Conservation (phyloP, 2,113 vertebrate genomes). For the Sigmodon hispidus region DNA sequence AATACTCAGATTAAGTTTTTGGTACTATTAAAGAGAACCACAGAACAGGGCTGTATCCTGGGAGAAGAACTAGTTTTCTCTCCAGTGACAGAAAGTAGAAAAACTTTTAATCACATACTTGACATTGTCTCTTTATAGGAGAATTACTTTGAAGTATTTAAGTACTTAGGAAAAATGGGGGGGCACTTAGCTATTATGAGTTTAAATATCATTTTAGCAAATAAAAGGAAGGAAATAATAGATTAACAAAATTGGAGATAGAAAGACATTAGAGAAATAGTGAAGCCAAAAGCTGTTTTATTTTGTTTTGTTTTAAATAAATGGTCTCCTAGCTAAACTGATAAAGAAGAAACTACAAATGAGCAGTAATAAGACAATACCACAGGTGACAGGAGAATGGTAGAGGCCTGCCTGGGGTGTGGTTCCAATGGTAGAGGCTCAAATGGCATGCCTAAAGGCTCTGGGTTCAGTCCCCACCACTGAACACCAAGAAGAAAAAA, state of each 20-base stretch:
- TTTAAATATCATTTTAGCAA: not conserved
- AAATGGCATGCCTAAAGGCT: not conserved
- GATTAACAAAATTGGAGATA: not conserved
- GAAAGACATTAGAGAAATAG: not conserved
- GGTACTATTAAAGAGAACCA: not conserved
- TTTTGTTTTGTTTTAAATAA: not conserved
- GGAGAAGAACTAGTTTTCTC: not conserved
- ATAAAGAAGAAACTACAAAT: not conserved
- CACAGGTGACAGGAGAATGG: not conserved
- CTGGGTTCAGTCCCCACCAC: not conserved
- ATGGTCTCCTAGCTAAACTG: not conserved
- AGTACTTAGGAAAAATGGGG: not conserved
- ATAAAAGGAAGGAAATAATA: not conserved
- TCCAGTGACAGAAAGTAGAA: not conserved
- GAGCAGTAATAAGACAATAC: not conserved
- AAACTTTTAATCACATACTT: not conserved
- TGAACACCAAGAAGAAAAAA: not conserved
- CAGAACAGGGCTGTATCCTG: not conserved
- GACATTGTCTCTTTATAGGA: not conserved
- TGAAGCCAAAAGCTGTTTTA: not conserved
- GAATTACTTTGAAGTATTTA: slow-evolving; percentile 7
- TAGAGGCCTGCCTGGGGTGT: not conserved
- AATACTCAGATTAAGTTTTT: slow-evolving; percentile 2
- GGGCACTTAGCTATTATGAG: not conserved
- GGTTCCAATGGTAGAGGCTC: not conserved